Conservation (phyloP, 2,113 vertebrate genomes). For the Alouatta palliata region DNA sequence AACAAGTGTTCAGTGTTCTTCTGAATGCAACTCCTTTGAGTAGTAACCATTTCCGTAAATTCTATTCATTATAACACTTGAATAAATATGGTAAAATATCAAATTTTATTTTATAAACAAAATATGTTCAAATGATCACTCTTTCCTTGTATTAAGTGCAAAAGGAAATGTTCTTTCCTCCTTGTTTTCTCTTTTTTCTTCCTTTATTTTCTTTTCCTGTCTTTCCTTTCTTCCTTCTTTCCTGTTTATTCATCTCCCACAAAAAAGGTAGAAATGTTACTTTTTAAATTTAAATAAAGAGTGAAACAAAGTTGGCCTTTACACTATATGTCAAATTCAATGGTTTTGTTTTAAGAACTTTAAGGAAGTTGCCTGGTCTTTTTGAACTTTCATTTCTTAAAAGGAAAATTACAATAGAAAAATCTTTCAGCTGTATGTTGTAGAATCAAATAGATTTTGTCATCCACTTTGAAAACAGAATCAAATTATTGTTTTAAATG, state of each 20-base stretch:
- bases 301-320: background rate
- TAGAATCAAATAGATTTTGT: background rate
- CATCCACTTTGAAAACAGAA: background rate
- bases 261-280: background rate
- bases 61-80: background rate
- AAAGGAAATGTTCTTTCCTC: background rate
- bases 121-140: background rate
- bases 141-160: background rate
- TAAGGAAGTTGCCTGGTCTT: background rate
- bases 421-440: background rate
- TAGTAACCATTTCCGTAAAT: background rate
- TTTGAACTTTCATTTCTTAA: slow-evolving; percentile 21
- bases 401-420: background rate
- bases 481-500: background rate
- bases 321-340: background rate
- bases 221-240: background rate
- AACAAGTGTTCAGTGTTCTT: background rate
- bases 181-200: background rate
- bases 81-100: background rate
- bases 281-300: slow-evolving; percentile 20
- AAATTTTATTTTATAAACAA: slow-evolving; percentile 4
- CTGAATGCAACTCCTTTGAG: background rate
- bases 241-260: background rate
- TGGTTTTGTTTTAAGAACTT: background rate
- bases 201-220: background rate